phyloP scores from a whole-genome alignment of 2,888 invertebrate genomes.

The Euclidia mi region DNA sequence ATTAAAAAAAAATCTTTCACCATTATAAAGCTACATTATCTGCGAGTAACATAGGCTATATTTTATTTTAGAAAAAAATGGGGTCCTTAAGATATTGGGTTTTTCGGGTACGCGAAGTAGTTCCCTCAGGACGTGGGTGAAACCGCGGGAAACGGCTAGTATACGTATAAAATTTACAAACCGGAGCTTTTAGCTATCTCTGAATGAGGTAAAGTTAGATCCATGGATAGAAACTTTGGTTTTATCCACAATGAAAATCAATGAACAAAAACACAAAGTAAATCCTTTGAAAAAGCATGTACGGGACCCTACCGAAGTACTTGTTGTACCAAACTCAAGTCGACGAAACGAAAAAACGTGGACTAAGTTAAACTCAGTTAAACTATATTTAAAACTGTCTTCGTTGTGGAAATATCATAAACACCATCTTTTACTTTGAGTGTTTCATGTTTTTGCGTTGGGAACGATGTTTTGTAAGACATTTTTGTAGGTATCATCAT shows the following conservation, averaged over 20 bases:
- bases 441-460: constrained; percentile 22
- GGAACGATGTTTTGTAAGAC: constrained; percentile 9
- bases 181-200: too few relatives aligned
- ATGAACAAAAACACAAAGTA: background rate
- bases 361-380: constrained; percentile 43
- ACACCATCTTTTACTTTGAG: constrained; percentile 23
- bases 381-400: constrained; percentile 52
- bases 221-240: background rate
- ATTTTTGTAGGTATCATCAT: background rate
- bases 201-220: background rate
- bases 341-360: constrained; percentile 41
- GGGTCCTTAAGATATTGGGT: too few relatives aligned
- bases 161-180: too few relatives aligned
- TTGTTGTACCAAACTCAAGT: constrained; percentile 41
- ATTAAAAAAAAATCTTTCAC: too few relatives aligned
- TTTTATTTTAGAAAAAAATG: too few relatives aligned
- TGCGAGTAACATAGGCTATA: too few relatives aligned
- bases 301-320: constrained; percentile 37
- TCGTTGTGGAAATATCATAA: constrained; percentile 33
- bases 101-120: too few relatives aligned
- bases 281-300: constrained; percentile 7
- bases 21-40: too few relatives aligned
- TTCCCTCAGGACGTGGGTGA: too few relatives aligned
- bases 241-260: background rate
- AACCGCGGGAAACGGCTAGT: too few relatives aligned